A percentile compares a stretch with the other conserved stretches of the same genome.
phyloP scores from a whole-genome alignment of 2,888 invertebrate species.

The Endomychus coccineus region DNA sequence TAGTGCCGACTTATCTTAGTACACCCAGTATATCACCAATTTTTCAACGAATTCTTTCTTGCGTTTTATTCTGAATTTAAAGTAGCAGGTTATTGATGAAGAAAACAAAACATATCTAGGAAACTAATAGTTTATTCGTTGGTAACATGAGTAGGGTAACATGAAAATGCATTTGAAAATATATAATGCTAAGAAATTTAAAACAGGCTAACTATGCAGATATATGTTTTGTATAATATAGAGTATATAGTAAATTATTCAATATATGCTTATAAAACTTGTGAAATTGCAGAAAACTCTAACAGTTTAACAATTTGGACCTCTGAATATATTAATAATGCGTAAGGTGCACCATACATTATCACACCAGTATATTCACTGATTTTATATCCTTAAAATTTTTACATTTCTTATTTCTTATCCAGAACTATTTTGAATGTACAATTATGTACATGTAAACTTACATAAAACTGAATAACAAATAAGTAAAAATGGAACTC shows the following conservation, averaged over 20 bases:
- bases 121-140: constrained; percentile 46
- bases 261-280: constrained; percentile 44
- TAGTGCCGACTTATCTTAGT: too few relatives aligned
- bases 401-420: background rate
- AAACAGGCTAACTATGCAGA: constrained; percentile 42
- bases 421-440: too few relatives aligned
- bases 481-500: too few relatives aligned
- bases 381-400: constrained; percentile 8
- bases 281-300: constrained; percentile 46
- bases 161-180: constrained; percentile 44
- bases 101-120: constrained; percentile 29
- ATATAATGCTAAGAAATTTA: constrained; percentile 41
- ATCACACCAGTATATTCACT: constrained; percentile 42
- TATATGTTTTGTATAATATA: constrained; percentile 37
- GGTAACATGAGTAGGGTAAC: constrained; percentile 43
- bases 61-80: too few relatives aligned
- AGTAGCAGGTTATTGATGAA: too few relatives aligned
- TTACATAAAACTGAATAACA: too few relatives aligned
- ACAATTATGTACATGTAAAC: too few relatives aligned
- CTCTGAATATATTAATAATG: constrained; percentile 41
- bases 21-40: too few relatives aligned
- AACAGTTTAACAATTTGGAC: constrained; percentile 46
- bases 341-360: constrained; percentile 44
- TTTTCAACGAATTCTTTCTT: too few relatives aligned
- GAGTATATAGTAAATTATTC: constrained; percentile 38